Percentiles rank a stretch among this genome's conserved stretches.
Evolutionary conservation across 2,797 vertebrate species (phyloP).

Genomic region (Nannoperca obscura): DNA sequence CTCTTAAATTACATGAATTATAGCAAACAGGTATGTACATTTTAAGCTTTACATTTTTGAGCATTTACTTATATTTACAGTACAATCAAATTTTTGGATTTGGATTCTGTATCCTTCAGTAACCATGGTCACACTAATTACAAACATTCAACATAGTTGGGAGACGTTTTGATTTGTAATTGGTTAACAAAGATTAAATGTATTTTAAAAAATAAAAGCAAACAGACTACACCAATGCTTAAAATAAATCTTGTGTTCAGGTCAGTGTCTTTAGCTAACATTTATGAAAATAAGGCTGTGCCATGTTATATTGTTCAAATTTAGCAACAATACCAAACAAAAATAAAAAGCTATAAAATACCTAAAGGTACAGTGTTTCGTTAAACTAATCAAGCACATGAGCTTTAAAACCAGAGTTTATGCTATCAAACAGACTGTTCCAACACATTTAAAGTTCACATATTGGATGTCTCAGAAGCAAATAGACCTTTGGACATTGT

Average conservation of each 20-base stretch:
- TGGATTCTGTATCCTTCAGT: conserved; percentile 39
- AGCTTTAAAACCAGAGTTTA: conserved; percentile 42
- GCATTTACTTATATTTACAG: conserved; percentile 80
- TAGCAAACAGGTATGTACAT: conserved; percentile 81
- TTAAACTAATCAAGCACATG: conserved; percentile 55
- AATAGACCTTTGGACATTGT: conserved; percentile 25
- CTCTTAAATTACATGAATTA: conserved; percentile 76
- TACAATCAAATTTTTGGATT: conserved; percentile 72
- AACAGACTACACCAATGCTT: conserved; percentile 42
- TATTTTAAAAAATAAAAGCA: conserved; percentile 38
- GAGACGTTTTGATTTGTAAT: conserved; percentile 14
- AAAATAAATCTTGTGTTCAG: conserved; percentile 45
- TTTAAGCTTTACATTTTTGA: conserved; percentile 73
- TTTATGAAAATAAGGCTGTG: conserved; percentile 60
- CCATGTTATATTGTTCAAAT: conserved; percentile 48
- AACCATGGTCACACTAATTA: conserved; percentile 31
- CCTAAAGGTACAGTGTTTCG: conserved; percentile 75
- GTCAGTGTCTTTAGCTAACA: conserved; percentile 62
- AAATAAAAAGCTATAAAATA: conserved; percentile 53
- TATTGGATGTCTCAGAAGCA: conserved; percentile 17
- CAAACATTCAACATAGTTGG: conserved; percentile 39
- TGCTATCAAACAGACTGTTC: conserved; percentile 36
- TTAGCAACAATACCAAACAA: conserved; percentile 48
- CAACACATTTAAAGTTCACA: conserved; percentile 56
- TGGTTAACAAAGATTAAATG: conserved; percentile 8